These are phyloP conservation scores for Protodeltote pygarga DNA, from an alignment of 2,888 invertebrate genomes.

Conservation along the genomic window DNA sequence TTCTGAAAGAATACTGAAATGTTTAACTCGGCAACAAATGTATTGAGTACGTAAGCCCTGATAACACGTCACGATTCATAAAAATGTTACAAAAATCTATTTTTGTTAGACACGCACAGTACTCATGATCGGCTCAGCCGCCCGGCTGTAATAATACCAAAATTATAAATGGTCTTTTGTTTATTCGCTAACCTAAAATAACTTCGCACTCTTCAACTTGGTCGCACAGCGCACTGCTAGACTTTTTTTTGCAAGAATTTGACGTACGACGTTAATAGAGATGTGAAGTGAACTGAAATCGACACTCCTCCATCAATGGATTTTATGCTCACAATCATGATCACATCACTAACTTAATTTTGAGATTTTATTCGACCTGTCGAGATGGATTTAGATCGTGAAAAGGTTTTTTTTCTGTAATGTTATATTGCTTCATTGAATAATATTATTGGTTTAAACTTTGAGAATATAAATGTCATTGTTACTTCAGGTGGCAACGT, in stretches of 20 bases:
- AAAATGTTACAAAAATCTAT: slow-evolving; percentile 82
- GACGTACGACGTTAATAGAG: slow-evolving; percentile 57
- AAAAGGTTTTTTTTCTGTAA: too few relatives aligned
- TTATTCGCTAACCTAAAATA: slow-evolving; percentile 25
- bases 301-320: too few relatives aligned
- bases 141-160: slow-evolving; percentile 66
- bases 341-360: too few relatives aligned
- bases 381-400: too few relatives aligned
- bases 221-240: slow-evolving; percentile 51
- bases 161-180: slow-evolving; percentile 48
- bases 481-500: too few relatives aligned
- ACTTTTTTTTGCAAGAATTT: slow-evolving; percentile 52
- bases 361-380: too few relatives aligned
- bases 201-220: slow-evolving; percentile 49
- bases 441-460: too few relatives aligned
- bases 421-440: too few relatives aligned
- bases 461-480: too few relatives aligned
- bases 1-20: slow-evolving; percentile 65
- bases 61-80: slow-evolving; percentile 79
- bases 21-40: slow-evolving; percentile 61
- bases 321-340: too few relatives aligned
- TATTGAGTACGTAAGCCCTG: slow-evolving; percentile 73
- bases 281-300: slow-evolving; percentile 30
- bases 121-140: slow-evolving; percentile 75
- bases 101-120: slow-evolving; percentile 78